These are phyloP conservation scores for Pristionchus entomophagus DNA, from an alignment of 2,888 invertebrate genomes.

Conservation along the genomic window DNA sequence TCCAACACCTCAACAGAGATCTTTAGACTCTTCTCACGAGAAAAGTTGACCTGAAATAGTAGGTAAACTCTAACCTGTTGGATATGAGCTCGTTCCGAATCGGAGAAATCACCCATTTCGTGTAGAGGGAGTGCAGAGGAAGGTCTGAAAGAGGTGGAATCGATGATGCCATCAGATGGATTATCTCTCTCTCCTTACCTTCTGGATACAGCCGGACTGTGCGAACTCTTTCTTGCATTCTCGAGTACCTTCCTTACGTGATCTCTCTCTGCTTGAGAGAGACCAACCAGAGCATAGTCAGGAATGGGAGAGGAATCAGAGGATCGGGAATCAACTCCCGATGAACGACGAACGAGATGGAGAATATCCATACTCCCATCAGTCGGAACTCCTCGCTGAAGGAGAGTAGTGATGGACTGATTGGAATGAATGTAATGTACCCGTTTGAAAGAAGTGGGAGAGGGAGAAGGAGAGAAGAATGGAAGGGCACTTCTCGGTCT, in stretches of 20 bases:
- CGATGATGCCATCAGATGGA: neutral
- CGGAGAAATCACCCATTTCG: constrained; percentile 64
- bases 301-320: constrained; percentile 57
- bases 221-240: constrained; percentile 46
- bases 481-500: constrained; percentile 58
- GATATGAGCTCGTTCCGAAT: constrained; percentile 69
- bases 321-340: constrained; percentile 36
- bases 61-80: constrained; percentile 45
- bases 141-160: constrained; percentile 56
- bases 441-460: constrained; percentile 37
- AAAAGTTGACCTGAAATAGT: neutral
- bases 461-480: constrained; percentile 52
- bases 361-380: constrained; percentile 35
- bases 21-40: too few relatives aligned
- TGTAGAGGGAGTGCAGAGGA: constrained; percentile 67
- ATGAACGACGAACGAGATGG: constrained; percentile 45
- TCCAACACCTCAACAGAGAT: constrained; percentile 56
- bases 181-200: constrained; percentile 53
- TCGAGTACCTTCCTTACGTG: constrained; percentile 68
- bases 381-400: neutral
- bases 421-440: neutral
- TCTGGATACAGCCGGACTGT: constrained; percentile 64
- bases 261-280: constrained; percentile 66
- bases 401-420: too few relatives aligned
- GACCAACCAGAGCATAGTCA: constrained; percentile 66